These are phyloP conservation scores for Balaeniceps rex DNA, from an alignment of 2,113 vertebrate species.

Conservation along the genomic window DNA sequence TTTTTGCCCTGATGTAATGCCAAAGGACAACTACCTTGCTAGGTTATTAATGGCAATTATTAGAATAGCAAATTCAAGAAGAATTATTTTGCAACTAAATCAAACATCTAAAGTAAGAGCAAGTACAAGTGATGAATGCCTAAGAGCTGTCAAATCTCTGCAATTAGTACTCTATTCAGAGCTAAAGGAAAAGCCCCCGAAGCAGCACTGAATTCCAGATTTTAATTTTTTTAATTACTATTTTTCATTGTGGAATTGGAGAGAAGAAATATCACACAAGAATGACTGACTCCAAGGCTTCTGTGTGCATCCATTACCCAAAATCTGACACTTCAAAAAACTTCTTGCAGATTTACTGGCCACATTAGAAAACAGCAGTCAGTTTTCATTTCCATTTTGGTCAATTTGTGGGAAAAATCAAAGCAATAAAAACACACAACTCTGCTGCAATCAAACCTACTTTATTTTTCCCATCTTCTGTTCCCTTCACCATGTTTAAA, in stretches of 20 bases:
- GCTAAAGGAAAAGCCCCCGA: not conserved
- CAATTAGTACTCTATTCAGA: slow-evolving; percentile 17
- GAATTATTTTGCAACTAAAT: slow-evolving; percentile 5
- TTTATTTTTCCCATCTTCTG: not conserved
- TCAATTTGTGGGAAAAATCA: not conserved
- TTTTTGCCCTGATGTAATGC: not conserved
- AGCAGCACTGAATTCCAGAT: not conserved
- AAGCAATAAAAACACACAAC: not conserved
- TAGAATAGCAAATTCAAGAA: not conserved
- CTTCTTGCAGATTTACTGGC: not conserved
- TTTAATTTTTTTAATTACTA: not conserved
- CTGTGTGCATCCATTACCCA: not conserved
- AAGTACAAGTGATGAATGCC: not conserved
- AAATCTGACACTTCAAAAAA: not conserved
- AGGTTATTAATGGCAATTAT: slow-evolving; percentile 2
- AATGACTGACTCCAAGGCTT: not conserved
- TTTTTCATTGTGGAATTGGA: not conserved
- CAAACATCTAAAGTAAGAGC: not conserved
- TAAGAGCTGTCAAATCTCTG: slow-evolving; percentile 13
- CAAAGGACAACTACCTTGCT: not conserved
- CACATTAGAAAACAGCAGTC: not conserved
- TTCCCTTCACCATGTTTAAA: not conserved
- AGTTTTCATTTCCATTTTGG: not conserved
- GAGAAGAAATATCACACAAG: not conserved
- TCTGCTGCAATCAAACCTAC: not conserved